These are phyloP conservation scores for Tachina lurida DNA, from an alignment of 2,888 invertebrate species.

Conservation along the genomic window DNA sequence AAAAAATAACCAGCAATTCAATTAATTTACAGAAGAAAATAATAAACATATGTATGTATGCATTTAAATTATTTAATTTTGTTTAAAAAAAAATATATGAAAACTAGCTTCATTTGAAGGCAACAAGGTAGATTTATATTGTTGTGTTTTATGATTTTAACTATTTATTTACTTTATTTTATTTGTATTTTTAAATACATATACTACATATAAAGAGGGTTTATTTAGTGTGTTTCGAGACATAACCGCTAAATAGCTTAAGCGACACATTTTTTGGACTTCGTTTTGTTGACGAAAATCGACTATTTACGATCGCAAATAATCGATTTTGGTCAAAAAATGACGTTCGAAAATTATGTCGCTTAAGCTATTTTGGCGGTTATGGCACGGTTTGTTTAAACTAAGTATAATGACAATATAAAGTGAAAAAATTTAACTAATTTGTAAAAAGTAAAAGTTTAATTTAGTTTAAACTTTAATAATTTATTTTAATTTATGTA, in stretches of 20 bases:
- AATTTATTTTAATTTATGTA: slow-evolving; percentile 26
- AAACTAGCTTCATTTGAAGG: slow-evolving; percentile 82
- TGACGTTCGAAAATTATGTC: too few relatives aligned
- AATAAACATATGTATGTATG: slow-evolving; percentile 20
- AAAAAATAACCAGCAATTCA: slow-evolving; percentile 70
- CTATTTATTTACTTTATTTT: slow-evolving; percentile 56
- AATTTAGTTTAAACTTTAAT: slow-evolving; percentile 46
- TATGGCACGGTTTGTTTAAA: too few relatives aligned
- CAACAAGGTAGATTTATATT: slow-evolving; percentile 79
- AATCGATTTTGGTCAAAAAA: too few relatives aligned
- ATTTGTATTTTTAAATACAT: slow-evolving; percentile 32
- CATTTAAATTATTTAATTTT: slow-evolving; percentile 34
- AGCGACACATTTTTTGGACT: too few relatives aligned
- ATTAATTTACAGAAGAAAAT: slow-evolving; percentile 66
- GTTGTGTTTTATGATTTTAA: slow-evolving; percentile 71
- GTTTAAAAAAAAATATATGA: slow-evolving; percentile 64
- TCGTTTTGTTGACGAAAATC: too few relatives aligned
- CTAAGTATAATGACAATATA: slow-evolving; percentile 65
- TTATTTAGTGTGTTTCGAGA: slow-evolving; percentile 31
- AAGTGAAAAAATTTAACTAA: slow-evolving; percentile 70
- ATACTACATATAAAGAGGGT: slow-evolving; percentile 68
- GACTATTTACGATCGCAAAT: too few relatives aligned
- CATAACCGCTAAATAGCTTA: too few relatives aligned
- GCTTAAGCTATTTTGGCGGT: too few relatives aligned
- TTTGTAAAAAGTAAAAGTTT: slow-evolving; percentile 61